A percentile compares a stretch with the other conserved stretches of the same genome.
Evolutionary conservation across 2,888 invertebrate species (phyloP).

Genomic region (Ptycholaimellus sp.): DNA sequence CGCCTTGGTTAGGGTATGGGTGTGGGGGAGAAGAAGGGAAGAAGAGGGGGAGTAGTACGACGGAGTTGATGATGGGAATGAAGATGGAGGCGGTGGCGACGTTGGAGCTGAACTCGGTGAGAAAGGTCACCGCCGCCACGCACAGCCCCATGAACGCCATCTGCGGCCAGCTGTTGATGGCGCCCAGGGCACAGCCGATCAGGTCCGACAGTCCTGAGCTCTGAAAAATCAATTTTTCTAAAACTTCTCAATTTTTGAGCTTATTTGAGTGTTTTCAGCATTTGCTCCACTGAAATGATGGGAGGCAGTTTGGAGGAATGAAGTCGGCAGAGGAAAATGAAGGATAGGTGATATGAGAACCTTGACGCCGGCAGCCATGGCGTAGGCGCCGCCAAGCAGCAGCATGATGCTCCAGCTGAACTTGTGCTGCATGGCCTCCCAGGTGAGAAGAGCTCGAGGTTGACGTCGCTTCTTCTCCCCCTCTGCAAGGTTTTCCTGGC

Average conservation of each 20-base stretch:
- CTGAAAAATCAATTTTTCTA: not conserved
- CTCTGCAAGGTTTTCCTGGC: not conserved
- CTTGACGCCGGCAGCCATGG: slow-evolving; percentile 9
- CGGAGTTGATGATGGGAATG: slow-evolving; percentile 4
- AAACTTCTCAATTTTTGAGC: too few relatives aligned
- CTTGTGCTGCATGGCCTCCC: slow-evolving; percentile 12
- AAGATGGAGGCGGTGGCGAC: slow-evolving; percentile 13
- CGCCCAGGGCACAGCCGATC: slow-evolving; percentile 7
- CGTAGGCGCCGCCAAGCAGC: slow-evolving; percentile 16
- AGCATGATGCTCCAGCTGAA: slow-evolving; percentile 14
- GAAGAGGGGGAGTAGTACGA: slow-evolving; percentile 19
- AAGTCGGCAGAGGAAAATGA: too few relatives aligned
- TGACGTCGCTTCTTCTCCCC: too few relatives aligned
- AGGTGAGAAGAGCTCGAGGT: too few relatives aligned
- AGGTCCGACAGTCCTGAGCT: slow-evolving; percentile 7
- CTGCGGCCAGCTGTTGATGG: slow-evolving; percentile 7
- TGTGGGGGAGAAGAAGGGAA: slow-evolving; percentile 26
- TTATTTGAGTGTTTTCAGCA: not conserved
- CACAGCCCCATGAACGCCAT: slow-evolving; percentile 8
- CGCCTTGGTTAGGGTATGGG: too few relatives aligned
- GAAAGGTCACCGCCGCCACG: slow-evolving; percentile 9
- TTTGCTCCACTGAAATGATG: not conserved
- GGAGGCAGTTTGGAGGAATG: not conserved
- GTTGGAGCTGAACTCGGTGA: slow-evolving; percentile 13
- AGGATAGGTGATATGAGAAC: too few relatives aligned